Conservation (phyloP, 2,888 invertebrate genomes). For the Acleris holmiana region DNA sequence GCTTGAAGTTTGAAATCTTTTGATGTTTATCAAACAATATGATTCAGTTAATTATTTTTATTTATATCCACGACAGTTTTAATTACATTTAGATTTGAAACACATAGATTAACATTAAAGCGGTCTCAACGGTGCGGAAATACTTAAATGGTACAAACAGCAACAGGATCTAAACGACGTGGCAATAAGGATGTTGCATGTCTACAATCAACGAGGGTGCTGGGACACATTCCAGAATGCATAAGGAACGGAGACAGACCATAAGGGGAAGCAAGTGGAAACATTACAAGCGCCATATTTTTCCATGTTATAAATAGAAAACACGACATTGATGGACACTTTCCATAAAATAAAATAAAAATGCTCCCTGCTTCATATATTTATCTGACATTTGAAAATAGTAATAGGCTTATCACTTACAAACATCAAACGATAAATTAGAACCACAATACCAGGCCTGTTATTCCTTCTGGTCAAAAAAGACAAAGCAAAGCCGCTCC, state of each 20-base stretch:
- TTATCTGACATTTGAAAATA: slow-evolving; percentile 21
- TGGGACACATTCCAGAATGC: slow-evolving; percentile 46
- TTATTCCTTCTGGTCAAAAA: too few relatives aligned
- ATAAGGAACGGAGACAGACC: slow-evolving; percentile 45
- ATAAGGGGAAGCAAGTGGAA: slow-evolving; percentile 43
- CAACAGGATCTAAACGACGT: background rate
- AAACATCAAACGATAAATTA: too few relatives aligned
- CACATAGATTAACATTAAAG: slow-evolving; percentile 13
- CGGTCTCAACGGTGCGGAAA: slow-evolving; percentile 16
- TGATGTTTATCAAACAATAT: background rate
- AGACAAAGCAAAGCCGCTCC: too few relatives aligned
- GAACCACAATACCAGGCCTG: too few relatives aligned
- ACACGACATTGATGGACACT: slow-evolving; percentile 45
- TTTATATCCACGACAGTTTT: slow-evolving; percentile 8
- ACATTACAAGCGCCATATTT: slow-evolving; percentile 42
- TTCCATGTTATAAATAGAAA: slow-evolving; percentile 45
- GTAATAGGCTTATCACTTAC: background rate
- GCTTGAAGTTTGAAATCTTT: background rate
- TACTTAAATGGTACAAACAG: slow-evolving; percentile 3
- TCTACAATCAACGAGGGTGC: slow-evolving; percentile 21
- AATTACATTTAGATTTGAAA: slow-evolving; percentile 19
- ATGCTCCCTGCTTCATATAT: slow-evolving; percentile 41
- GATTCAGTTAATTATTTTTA: background rate
- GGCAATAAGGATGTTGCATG: background rate
- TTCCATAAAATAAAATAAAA: slow-evolving; percentile 43